These are phyloP conservation scores for Myiozetetes cayanensis DNA, from an alignment of 2,113 vertebrate genomes.

Conservation along the genomic window DNA sequence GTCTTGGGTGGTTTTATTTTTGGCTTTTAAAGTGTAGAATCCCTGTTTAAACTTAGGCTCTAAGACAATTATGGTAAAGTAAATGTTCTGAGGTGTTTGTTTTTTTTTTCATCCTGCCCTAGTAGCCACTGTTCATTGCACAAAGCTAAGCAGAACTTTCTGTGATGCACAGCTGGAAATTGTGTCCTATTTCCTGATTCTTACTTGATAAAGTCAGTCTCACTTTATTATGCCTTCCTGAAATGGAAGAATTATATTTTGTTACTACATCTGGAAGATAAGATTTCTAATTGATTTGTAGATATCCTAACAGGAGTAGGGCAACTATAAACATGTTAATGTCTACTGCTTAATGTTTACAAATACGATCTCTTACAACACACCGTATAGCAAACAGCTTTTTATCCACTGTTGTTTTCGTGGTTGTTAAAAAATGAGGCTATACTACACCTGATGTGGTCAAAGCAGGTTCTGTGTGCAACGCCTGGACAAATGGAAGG, in stretches of 20 bases:
- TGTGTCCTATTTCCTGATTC: neutral
- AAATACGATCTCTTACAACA: neutral
- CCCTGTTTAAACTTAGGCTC: neutral
- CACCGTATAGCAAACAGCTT: neutral
- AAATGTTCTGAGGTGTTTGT: accelerated
- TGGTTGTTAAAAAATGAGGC: neutral
- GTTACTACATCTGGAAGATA: neutral
- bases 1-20: too few species aligned
- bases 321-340: neutral
- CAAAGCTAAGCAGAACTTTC: neutral
- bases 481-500: constrained; percentile 40
- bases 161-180: neutral
- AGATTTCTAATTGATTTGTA: neutral
- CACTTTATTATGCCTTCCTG: neutral
- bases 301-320: neutral
- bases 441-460: neutral
- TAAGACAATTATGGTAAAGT: neutral
- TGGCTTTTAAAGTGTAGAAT: neutral
- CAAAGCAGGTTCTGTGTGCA: constrained; percentile 43
- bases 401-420: constrained; percentile 24
- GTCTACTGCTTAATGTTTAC: neutral
- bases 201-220: neutral
- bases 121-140: neutral
- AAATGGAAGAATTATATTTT: neutral
- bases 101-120: neutral